Percentiles rank a stretch among this genome's conserved stretches.
Evolutionary conservation across 1,140 invertebrate genomes (phyloP).

Genomic region (Eubasilissa regina): DNA sequence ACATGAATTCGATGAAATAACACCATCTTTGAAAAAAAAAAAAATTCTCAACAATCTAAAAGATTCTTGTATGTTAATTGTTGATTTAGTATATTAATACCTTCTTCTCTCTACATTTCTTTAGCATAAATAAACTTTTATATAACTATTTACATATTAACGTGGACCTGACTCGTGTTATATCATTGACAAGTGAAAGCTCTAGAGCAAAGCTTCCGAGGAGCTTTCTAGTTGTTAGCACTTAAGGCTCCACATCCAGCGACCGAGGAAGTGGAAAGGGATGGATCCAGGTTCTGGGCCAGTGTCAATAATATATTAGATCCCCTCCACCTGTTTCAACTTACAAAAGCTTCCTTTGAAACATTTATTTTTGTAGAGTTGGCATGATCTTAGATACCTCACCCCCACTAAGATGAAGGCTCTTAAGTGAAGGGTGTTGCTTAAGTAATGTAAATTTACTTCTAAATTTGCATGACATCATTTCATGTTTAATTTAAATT

Average conservation of each 20-base stretch:
- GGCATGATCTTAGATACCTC: slow-evolving; percentile 6
- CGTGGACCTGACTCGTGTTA: neutral
- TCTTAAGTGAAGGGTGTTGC: no score
- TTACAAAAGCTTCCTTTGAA: slow-evolving; percentile 32
- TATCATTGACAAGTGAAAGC: slow-evolving; percentile 18
- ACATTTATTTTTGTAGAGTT: slow-evolving; percentile 30
- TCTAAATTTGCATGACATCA: no score
- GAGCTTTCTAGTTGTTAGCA: slow-evolving; percentile 16
- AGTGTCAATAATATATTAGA: slow-evolving; percentile 59
- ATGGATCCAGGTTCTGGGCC: slow-evolving; percentile 12
- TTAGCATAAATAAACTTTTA: neutral
- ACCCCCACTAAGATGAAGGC: neutral
- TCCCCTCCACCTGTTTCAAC: slow-evolving; percentile 48
- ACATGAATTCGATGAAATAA: no score
- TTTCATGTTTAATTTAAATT: no score
- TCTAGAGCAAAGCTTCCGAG: slow-evolving; percentile 4
- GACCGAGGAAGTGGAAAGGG: neutral
- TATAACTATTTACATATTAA: neutral
- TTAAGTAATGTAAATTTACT: no score
- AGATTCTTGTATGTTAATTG: no score
- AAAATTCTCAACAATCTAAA: no score
- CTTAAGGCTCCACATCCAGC: slow-evolving; percentile 12
- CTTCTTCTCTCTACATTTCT: neutral
- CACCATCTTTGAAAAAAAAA: no score
- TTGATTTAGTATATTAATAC: no score